Percentiles rank a stretch among this genome's conserved stretches.
These are phyloP conservation scores for Glaucopsyche alexis DNA, from an alignment of 2,888 invertebrate species.

Conservation along the genomic window DNA sequence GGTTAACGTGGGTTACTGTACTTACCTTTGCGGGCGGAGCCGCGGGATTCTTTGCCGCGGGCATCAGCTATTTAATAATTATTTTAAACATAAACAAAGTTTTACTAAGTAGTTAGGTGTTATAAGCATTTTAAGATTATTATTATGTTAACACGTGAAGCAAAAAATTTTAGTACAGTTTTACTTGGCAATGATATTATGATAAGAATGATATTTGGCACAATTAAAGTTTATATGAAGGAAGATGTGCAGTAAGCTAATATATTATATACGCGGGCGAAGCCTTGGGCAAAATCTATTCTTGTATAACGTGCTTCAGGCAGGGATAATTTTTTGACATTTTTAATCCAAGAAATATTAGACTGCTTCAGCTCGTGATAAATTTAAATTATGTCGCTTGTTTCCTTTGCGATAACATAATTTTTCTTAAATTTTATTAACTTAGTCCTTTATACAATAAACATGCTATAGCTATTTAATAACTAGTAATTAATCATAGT, in stretches of 20 bases:
- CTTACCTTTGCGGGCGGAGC: no score
- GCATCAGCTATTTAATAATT: no score
- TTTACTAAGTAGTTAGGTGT: no score
- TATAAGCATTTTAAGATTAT: not conserved
- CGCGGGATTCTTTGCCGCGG: no score
- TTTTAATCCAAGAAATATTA: not conserved
- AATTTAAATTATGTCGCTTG: conserved; percentile 14
- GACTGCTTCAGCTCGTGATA: not conserved
- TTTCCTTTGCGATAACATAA: not conserved
- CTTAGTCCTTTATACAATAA: not conserved
- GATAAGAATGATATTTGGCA: no score
- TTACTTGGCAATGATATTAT: no score
- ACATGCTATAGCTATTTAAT: not conserved
- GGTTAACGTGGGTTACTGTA: no score
- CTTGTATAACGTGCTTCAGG: not conserved
- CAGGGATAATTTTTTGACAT: not conserved
- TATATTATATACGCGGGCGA: no score
- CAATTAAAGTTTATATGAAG: no score
- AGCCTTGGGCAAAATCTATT: not conserved
- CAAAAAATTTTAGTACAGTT: no score
- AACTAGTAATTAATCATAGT: not conserved
- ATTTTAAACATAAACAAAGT: no score
- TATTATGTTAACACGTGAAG: not conserved
- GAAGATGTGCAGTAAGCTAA: no score
- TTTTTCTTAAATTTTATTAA: not conserved